Conservation (phyloP, 2,113 vertebrate species). For the Heteronetta atricapilla region DNA sequence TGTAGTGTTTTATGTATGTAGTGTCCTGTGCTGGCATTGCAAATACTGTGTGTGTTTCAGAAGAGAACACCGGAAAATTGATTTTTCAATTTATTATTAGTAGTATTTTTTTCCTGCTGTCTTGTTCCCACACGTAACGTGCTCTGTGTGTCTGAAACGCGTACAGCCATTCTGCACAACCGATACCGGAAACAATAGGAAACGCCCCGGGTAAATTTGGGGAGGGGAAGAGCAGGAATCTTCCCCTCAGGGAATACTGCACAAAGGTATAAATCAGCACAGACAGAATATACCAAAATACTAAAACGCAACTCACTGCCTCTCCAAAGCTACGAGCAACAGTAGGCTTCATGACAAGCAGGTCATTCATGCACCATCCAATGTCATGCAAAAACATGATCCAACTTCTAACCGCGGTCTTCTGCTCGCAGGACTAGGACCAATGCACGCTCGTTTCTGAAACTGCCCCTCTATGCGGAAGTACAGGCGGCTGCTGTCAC, state of each 20-base stretch:
- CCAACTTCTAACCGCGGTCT: conserved; percentile 61
- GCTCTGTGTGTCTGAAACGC: conserved; percentile 55
- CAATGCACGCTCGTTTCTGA: conserved; percentile 42
- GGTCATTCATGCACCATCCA: conserved; percentile 49
- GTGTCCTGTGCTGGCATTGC: conserved; percentile 70
- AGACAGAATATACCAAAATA: conserved; percentile 57
- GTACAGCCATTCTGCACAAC: conserved; percentile 53
- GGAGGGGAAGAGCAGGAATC: conserved; percentile 13
- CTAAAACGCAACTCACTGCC: conserved; percentile 31
- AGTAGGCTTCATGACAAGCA: conserved; percentile 30
- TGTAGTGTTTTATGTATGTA: conserved; percentile 62
- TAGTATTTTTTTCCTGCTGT: conserved; percentile 27
- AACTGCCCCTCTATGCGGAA: conserved; percentile 34
- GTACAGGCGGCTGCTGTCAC: conserved; percentile 45
- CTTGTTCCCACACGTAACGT: conserved; percentile 41
- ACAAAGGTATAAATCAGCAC: background rate
- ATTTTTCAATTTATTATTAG: background rate
- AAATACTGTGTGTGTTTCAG: conserved; percentile 33
- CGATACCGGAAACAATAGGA: background rate
- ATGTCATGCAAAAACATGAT: conserved; percentile 21
- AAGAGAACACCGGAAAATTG: conserved; percentile 61
- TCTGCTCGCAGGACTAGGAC: conserved; percentile 72
- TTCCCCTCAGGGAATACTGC: background rate
- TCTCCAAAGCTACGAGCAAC: conserved; percentile 18
- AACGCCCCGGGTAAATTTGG: conserved; percentile 20